A percentile compares a stretch with the other conserved stretches of the same genome.
phyloP scores from a whole-genome alignment of 2,888 invertebrate genomes.

The Patella depressa region DNA sequence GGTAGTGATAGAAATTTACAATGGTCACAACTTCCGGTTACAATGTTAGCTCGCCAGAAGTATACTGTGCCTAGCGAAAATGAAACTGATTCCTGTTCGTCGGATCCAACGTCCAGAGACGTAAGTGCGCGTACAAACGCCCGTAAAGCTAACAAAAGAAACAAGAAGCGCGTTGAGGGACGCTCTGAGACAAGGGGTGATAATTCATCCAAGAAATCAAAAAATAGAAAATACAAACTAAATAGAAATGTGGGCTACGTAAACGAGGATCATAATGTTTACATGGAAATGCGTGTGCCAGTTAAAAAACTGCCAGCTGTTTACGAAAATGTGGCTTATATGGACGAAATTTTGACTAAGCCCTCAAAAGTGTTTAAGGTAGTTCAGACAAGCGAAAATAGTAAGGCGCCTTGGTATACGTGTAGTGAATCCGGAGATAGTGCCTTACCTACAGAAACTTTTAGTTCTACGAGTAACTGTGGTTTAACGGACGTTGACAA shows the following conservation, averaged over 20 bases:
- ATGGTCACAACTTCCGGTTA: slow-evolving; percentile 48
- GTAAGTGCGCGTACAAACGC: too few species aligned
- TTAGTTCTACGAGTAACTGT: slow-evolving; percentile 43
- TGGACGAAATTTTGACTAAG: slow-evolving; percentile 14
- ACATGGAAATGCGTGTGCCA: not conserved
- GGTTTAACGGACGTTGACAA: slow-evolving; percentile 43
- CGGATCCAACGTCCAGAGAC: too few species aligned
- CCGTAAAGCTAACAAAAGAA: too few species aligned
- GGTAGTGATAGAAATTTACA: slow-evolving; percentile 41
- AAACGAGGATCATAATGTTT: not conserved
- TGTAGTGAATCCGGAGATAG: slow-evolving; percentile 60
- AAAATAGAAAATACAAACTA: not conserved
- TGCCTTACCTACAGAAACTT: slow-evolving; percentile 53
- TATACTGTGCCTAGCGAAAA: slow-evolving; percentile 18
- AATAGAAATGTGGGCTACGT: not conserved
- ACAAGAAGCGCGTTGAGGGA: too few species aligned
- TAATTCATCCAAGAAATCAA: not conserved
- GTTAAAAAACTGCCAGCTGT: not conserved
- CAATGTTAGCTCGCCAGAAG: slow-evolving; percentile 42
- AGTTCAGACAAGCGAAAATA: not conserved
- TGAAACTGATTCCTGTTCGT: slow-evolving; percentile 38
- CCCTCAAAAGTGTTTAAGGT: slow-evolving; percentile 18
- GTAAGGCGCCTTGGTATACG: slow-evolving; percentile 36
- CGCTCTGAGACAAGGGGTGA: too few species aligned
- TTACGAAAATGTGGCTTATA: slow-evolving; percentile 20